Conservation (phyloP, 2,113 vertebrate species). For the Xiphophorus hellerii region DNA sequence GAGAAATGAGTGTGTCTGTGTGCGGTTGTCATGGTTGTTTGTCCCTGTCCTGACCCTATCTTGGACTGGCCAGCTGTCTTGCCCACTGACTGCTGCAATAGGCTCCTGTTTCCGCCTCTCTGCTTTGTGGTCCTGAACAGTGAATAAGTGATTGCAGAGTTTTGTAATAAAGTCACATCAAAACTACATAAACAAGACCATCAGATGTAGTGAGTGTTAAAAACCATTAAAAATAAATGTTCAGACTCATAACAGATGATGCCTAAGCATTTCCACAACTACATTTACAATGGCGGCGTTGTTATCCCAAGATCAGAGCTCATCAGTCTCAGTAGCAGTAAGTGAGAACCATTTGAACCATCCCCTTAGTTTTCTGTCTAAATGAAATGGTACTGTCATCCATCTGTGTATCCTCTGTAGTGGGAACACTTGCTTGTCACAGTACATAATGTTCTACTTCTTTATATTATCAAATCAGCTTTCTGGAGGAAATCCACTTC, state of each 20-base stretch:
- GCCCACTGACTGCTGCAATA: neutral
- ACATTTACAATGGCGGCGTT: neutral
- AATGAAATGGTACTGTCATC: neutral
- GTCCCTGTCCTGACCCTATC: neutral
- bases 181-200: neutral
- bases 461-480: neutral
- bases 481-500: neutral
- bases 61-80: neutral
- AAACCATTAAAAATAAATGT: constrained; percentile 1
- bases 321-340: neutral
- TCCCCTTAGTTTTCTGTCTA: neutral
- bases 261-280: neutral
- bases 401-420: neutral
- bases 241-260: neutral
- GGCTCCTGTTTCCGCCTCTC: neutral
- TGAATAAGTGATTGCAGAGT: neutral
- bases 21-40: neutral
- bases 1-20: too few species aligned
- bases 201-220: neutral
- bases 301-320: constrained; percentile 4
- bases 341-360: neutral
- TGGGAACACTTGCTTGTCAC: neutral
- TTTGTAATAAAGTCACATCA: neutral
- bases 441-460: neutral
- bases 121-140: neutral